Conservation (phyloP, 2,888 invertebrate species). For the Drosophila birchii region DNA sequence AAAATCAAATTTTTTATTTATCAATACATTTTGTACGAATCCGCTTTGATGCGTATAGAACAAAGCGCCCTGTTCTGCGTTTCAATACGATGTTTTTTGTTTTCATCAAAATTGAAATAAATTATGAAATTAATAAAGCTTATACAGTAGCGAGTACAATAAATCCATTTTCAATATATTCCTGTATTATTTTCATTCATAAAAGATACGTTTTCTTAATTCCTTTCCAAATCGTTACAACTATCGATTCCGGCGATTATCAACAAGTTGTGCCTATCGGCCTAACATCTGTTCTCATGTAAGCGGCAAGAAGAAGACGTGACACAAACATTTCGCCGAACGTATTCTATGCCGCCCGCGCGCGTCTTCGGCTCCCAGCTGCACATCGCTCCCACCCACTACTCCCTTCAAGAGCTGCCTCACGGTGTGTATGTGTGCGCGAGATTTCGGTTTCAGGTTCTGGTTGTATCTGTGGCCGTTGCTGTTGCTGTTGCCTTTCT, state of each 20-base stretch:
- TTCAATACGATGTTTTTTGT: too few relatives aligned
- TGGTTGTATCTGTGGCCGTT: slow-evolving; percentile 40
- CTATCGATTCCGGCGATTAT: slow-evolving; percentile 33
- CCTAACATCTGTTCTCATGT: slow-evolving; percentile 32
- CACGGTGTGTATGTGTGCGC: slow-evolving; percentile 10
- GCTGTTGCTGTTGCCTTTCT: slow-evolving; percentile 16
- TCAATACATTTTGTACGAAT: too few relatives aligned
- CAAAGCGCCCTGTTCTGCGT: too few relatives aligned
- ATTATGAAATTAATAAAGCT: too few relatives aligned
- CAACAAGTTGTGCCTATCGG: slow-evolving; percentile 49
- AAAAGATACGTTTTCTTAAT: neutral
- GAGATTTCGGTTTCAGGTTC: slow-evolving; percentile 52
- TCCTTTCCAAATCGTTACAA: neutral
- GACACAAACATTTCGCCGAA: slow-evolving; percentile 68
- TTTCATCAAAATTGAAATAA: too few relatives aligned
- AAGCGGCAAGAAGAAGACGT: slow-evolving; percentile 49
- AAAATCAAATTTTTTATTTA: too few relatives aligned
- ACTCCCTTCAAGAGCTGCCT: slow-evolving; percentile 9
- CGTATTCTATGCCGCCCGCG: slow-evolving; percentile 47
- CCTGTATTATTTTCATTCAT: neutral
- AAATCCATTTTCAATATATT: neutral
- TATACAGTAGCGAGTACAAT: too few relatives aligned
- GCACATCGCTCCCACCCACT: slow-evolving; percentile 26
- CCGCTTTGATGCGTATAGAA: too few relatives aligned
- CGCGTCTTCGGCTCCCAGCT: slow-evolving; percentile 49